Percentiles rank a stretch among this genome's conserved stretches.
Conservation (phyloP, 2,797 vertebrate species). For the Chiropotes sagulatus region DNA sequence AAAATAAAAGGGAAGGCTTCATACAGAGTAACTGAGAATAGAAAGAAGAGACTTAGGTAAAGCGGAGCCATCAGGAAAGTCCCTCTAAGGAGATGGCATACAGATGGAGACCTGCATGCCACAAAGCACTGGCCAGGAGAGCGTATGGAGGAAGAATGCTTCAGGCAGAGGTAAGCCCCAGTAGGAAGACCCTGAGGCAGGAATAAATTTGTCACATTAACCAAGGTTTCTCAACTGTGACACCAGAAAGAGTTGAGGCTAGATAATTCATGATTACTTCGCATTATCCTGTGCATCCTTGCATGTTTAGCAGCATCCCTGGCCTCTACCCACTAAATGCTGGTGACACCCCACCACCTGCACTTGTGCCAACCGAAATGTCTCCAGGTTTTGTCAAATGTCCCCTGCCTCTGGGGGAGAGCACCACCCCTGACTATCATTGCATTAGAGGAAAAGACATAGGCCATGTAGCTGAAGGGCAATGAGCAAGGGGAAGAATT, state of each 20-base stretch:
- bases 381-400: not conserved
- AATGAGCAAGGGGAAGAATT: not conserved
- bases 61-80: not conserved
- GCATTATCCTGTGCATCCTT: not conserved
- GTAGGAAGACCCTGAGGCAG: not conserved
- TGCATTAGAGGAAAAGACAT: not conserved
- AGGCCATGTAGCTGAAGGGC: not conserved
- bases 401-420: not conserved
- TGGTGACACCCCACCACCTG: not conserved
- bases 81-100: not conserved
- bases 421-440: not conserved
- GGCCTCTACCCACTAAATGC: not conserved
- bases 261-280: not conserved
- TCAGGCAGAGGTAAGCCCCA: not conserved
- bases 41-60: not conserved
- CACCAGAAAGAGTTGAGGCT: not conserved
- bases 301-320: not conserved
- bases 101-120: not conserved
- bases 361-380: not conserved
- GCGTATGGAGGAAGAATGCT: not conserved
- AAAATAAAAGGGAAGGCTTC: not conserved
- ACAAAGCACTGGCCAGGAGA: not conserved
- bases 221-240: not conserved
- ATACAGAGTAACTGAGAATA: not conserved
- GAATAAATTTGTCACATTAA: not conserved